Evolutionary conservation across 2,888 invertebrate genomes (phyloP).

Genomic region (Liodrosophila aerea): DNA sequence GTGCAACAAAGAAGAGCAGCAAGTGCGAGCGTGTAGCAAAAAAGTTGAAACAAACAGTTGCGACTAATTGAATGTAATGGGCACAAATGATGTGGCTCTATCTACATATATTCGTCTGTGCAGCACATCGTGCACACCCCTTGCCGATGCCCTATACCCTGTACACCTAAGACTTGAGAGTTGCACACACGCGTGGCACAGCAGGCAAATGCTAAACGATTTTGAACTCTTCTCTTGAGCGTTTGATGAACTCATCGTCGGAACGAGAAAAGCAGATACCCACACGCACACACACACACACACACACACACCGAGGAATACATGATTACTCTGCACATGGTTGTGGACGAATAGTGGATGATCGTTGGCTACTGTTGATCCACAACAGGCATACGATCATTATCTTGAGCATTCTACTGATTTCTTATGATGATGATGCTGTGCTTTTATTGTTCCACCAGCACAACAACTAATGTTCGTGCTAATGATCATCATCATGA

Average conservation of each 20-base stretch:
- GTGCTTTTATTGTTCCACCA: conserved; percentile 54
- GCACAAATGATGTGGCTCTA: conserved; percentile 62
- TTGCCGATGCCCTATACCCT: neutral
- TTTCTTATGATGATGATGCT: conserved; percentile 39
- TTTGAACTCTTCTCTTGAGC: conserved; percentile 61
- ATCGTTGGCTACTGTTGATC: neutral
- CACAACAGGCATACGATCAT: conserved; percentile 36
- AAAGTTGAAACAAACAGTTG: conserved; percentile 54
- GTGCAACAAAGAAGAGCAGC: conserved; percentile 22
- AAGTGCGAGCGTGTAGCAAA: conserved; percentile 58
- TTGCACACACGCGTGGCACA: conserved; percentile 49
- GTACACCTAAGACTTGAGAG: neutral
- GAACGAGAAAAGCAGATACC: no score
- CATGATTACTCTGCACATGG: conserved; percentile 19
- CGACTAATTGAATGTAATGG: conserved; percentile 74
- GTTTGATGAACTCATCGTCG: conserved; percentile 68
- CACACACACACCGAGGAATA: neutral
- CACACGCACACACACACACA: neutral
- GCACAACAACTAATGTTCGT: conserved; percentile 24
- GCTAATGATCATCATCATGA: conserved; percentile 22
- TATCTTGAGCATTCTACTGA: neutral
- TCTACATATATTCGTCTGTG: neutral
- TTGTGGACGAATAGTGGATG: neutral
- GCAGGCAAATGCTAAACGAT: conserved; percentile 19
- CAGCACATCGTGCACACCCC: neutral